These are phyloP conservation scores for Chloroceryle amazona DNA, from an alignment of 2,797 vertebrate species.

Conservation along the genomic window DNA sequence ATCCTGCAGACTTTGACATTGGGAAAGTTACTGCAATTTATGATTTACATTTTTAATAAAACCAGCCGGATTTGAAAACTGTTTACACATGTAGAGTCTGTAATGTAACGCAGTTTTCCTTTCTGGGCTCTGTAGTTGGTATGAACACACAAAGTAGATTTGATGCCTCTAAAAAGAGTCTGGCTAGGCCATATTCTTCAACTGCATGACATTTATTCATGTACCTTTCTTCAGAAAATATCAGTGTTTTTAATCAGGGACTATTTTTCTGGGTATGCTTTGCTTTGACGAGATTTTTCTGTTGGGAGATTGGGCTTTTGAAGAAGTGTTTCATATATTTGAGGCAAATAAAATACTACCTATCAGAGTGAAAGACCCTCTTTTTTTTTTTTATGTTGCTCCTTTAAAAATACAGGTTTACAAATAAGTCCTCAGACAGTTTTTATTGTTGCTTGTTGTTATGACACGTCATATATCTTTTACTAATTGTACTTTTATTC, in stretches of 20 bases:
- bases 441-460: conserved; percentile 34
- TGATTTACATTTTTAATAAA: conserved; percentile 58
- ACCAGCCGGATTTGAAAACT: conserved; percentile 22
- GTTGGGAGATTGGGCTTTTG: conserved; percentile 36
- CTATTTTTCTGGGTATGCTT: conserved; percentile 31
- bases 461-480: not conserved
- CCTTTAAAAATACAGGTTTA: conserved; percentile 8
- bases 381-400: not conserved
- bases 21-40: conserved; percentile 18
- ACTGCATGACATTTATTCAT: not conserved
- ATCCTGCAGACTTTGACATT: not conserved
- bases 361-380: not conserved
- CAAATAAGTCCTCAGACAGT: conserved; percentile 7
- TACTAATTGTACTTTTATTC: not conserved
- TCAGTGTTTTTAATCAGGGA: conserved; percentile 47
- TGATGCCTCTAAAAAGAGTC: conserved; percentile 19
- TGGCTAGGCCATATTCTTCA: not conserved
- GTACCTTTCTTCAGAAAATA: conserved; percentile 14
- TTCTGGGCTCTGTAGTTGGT: conserved; percentile 28
- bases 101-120: not conserved
- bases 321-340: conserved; percentile 53
- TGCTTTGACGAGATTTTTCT: conserved; percentile 40
- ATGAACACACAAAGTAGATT: conserved; percentile 38
- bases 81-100: not conserved
- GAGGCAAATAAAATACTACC: conserved; percentile 45